Conservation (phyloP, 2,113 vertebrate genomes). For the Coryphaenoides rupestris region DNA sequence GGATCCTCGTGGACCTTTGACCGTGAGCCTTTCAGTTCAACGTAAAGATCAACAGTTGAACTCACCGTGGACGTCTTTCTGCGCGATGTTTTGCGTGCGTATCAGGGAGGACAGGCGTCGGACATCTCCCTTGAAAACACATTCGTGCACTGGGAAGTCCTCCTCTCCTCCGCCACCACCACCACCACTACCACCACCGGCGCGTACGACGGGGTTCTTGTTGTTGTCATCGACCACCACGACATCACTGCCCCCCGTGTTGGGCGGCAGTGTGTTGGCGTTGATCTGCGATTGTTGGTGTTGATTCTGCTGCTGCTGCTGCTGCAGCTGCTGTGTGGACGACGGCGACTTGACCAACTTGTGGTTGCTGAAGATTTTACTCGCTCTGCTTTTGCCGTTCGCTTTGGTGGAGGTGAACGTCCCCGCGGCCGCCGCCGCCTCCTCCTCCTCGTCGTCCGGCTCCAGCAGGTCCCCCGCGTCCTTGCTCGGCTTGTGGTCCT, state of each 20-base stretch:
- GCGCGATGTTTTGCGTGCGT: constrained; percentile 91
- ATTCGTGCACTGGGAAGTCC: constrained; percentile 92
- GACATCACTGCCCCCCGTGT: no score
- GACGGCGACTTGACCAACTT: constrained; percentile 73
- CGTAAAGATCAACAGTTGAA: background rate
- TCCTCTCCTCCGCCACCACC: no score
- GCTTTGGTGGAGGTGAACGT: constrained; percentile 73
- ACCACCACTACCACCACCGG: no score
- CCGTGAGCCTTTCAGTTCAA: background rate
- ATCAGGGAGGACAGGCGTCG: constrained; percentile 91
- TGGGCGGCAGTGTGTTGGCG: constrained; percentile 52
- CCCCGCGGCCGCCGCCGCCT: constrained; percentile 84
- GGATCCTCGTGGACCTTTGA: background rate
- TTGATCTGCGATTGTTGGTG: constrained; percentile 69
- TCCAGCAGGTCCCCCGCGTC: constrained; percentile 86
- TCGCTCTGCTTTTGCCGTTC: constrained; percentile 72
- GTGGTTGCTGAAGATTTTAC: constrained; percentile 82
- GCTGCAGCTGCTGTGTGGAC: constrained; percentile 65
- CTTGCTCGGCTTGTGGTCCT: constrained; percentile 87
- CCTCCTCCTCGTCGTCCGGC: no score
- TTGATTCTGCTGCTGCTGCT: constrained; percentile 68
- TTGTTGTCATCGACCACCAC: constrained; percentile 73
- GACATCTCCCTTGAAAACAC: constrained; percentile 94
- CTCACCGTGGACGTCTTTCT: constrained; percentile 95
- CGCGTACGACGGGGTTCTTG: constrained; percentile 70